A percentile compares a stretch with the other conserved stretches of the same genome.
Conservation (phyloP, 1,140 invertebrate genomes). For the Trissolcus basalis region DNA sequence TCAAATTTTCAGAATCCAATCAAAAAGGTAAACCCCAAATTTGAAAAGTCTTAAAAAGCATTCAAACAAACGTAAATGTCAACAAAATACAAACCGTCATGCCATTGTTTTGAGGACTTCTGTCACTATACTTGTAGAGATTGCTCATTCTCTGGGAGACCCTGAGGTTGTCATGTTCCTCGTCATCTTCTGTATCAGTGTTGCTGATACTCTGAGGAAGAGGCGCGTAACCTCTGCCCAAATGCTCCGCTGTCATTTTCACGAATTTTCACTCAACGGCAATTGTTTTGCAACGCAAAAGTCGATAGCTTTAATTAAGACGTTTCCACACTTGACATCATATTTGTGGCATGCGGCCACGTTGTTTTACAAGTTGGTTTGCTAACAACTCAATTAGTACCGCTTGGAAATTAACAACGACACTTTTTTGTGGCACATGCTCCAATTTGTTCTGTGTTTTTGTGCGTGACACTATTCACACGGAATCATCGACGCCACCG, state of each 20-base stretch:
- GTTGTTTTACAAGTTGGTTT: neutral
- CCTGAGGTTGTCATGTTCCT: slow-evolving; percentile 54
- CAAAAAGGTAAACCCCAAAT: neutral
- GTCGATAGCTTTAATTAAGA: neutral
- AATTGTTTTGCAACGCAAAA: slow-evolving; percentile 19
- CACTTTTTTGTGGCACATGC: slow-evolving; percentile 23
- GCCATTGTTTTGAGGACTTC: slow-evolving; percentile 19
- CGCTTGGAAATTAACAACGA: slow-evolving; percentile 7
- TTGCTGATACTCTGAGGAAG: slow-evolving; percentile 84
- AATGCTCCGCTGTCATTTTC: slow-evolving; percentile 58
- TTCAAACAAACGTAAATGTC: too few relatives aligned
- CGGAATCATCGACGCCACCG: slow-evolving; percentile 5
- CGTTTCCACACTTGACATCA: neutral
- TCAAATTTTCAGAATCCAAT: too few relatives aligned
- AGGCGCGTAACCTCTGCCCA: slow-evolving; percentile 79
- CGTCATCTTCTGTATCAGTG: slow-evolving; percentile 84
- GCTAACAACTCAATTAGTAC: slow-evolving; percentile 11
- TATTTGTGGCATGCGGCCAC: neutral
- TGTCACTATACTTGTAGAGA: slow-evolving; percentile 15
- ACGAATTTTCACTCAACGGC: neutral
- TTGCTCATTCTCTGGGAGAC: slow-evolving; percentile 13
- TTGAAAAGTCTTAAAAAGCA: neutral
- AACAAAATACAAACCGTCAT: slow-evolving; percentile 25
- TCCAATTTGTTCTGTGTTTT: slow-evolving; percentile 25
- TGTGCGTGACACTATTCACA: slow-evolving; percentile 16